These are phyloP conservation scores for Heteronetta atricapilla DNA, from an alignment of 2,113 vertebrate genomes.

Conservation along the genomic window DNA sequence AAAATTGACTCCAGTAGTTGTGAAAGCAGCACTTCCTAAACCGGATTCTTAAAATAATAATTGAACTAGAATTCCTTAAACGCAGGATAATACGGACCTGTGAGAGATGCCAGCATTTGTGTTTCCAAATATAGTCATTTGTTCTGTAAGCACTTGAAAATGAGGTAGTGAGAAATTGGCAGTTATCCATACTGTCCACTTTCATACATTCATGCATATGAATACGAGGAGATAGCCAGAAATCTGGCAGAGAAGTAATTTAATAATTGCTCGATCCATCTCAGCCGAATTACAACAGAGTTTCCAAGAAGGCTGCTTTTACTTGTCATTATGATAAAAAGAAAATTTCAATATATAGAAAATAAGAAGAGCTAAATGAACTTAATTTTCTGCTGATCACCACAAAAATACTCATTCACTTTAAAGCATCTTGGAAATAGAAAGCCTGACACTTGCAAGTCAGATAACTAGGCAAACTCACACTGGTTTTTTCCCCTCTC, in stretches of 20 bases:
- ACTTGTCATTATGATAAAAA: not conserved
- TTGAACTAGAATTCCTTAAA: not conserved
- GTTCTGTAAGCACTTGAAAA: slow-evolving; percentile 28
- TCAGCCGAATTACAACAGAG: not conserved
- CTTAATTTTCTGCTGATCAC: not conserved
- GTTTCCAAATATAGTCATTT: slow-evolving; percentile 11
- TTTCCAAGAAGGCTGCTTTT: not conserved
- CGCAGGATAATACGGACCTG: not conserved
- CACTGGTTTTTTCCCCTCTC: not conserved
- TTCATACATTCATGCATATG: not conserved
- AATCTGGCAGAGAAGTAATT: not conserved
- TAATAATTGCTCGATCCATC: not conserved
- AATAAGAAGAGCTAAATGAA: not conserved
- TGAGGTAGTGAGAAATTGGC: slow-evolving; percentile 2
- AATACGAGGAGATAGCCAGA: not conserved
- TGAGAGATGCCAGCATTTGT: not conserved
- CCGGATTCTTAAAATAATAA: not conserved
- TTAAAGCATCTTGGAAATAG: not conserved
- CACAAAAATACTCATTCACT: not conserved
- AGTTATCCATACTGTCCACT: not conserved
- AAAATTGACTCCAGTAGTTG: not conserved
- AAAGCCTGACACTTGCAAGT: not conserved
- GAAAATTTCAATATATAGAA: not conserved
- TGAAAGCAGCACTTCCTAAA: not conserved
- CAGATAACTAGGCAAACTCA: not conserved